A percentile compares a stretch with the other conserved stretches of the same genome.
phyloP scores from a whole-genome alignment of 1,140 invertebrate genomes.

The Chironomus tepperi region DNA sequence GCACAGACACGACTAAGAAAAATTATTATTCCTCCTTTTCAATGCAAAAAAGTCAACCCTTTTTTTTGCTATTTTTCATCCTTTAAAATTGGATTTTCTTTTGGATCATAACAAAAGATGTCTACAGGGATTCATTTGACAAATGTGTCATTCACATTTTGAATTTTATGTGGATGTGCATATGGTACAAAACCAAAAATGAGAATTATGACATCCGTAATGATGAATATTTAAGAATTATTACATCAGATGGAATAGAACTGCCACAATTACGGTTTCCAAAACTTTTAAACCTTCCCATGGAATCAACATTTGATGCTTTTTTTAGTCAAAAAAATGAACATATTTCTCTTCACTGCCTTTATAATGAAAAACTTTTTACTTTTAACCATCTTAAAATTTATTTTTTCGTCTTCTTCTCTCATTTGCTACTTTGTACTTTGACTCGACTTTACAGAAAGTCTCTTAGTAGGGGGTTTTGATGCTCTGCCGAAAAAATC shows the following conservation, averaged over 20 bases:
- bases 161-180: too few species aligned
- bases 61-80: neutral
- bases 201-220: neutral
- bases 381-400: neutral
- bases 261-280: neutral
- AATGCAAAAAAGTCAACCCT: neutral
- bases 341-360: neutral
- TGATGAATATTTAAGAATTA: neutral
- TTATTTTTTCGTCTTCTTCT: too few species aligned
- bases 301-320: neutral
- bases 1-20: too few species aligned
- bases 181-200: neutral
- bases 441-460: too few species aligned
- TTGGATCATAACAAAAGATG: neutral
- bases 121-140: neutral
- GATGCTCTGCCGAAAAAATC: too few species aligned
- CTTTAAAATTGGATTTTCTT: neutral
- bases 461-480: too few species aligned
- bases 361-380: neutral
- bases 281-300: neutral
- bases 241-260: neutral
- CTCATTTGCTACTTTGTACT: too few species aligned
- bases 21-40: too few species aligned
- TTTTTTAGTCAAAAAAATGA: neutral
- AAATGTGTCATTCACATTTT: neutral